A percentile compares a stretch with the other conserved stretches of the same genome.
Conservation (phyloP, 2,113 vertebrate species). For the Nothocercus nigrocapillus region DNA sequence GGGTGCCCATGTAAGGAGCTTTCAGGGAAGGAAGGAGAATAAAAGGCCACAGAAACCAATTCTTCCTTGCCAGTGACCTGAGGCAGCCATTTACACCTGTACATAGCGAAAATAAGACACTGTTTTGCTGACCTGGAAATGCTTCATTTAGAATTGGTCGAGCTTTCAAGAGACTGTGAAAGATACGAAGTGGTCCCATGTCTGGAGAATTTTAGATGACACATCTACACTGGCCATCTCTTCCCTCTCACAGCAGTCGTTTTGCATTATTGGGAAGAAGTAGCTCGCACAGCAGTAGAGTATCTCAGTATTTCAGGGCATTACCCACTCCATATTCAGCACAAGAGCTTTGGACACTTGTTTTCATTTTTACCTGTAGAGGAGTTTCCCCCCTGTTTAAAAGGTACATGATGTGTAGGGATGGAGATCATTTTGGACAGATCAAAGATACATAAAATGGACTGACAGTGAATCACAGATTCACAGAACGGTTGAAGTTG, state of each 20-base stretch:
- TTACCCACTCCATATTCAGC: accelerated
- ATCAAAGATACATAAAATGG: background rate
- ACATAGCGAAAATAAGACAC: background rate
- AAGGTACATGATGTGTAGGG: background rate
- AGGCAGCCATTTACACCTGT: slow-evolving; percentile 44
- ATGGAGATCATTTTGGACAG: background rate
- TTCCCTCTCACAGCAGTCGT: background rate
- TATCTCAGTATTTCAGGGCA: background rate
- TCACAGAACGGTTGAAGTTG: too few relatives aligned
- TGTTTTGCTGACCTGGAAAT: background rate
- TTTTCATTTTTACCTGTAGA: background rate
- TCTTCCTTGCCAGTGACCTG: slow-evolving; percentile 52
- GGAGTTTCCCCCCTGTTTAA: background rate
- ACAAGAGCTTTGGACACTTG: background rate
- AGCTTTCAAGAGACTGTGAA: background rate
- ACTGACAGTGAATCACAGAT: too few relatives aligned
- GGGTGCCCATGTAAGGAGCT: background rate
- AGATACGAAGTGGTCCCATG: accelerated
- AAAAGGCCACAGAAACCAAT: slow-evolving; percentile 51
- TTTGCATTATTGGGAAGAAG: background rate
- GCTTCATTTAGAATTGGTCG: accelerated
- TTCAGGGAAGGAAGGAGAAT: slow-evolving; percentile 1
- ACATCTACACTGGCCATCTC: accelerated
- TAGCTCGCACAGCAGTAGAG: too few relatives aligned
- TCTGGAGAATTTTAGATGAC: background rate